Conservation (phyloP, 2,797 vertebrate species). For the Pipistrellus pipistrellus region DNA sequence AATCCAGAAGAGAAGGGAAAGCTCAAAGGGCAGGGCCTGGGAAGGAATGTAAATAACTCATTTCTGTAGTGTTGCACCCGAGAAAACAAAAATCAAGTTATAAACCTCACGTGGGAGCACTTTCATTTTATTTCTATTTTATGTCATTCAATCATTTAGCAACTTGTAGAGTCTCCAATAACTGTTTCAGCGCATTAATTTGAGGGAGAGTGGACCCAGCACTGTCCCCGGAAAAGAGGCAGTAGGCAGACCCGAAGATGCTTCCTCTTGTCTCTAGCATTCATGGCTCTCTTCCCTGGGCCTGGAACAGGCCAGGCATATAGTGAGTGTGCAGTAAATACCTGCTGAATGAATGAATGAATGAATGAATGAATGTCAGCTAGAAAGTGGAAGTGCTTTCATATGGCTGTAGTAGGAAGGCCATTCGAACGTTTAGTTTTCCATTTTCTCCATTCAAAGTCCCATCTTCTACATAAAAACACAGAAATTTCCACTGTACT, state of each 20-base stretch:
- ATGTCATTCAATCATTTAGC: background rate
- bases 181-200: background rate
- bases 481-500: background rate
- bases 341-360: background rate
- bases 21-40: background rate
- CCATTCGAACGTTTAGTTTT: background rate
- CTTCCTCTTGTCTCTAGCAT: background rate
- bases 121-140: constrained; percentile 24
- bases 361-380: background rate
- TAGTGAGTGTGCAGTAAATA: background rate
- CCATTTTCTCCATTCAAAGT: background rate
- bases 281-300: background rate
- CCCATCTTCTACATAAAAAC: background rate
- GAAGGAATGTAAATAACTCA: background rate
- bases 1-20: background rate
- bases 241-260: background rate
- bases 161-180: background rate
- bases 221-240: background rate
- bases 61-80: background rate
- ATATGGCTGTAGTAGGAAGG: background rate
- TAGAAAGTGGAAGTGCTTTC: background rate
- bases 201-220: background rate
- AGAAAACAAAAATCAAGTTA: constrained; percentile 33
- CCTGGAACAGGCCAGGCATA: background rate
- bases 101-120: background rate